phyloP scores from a whole-genome alignment of 2,888 invertebrate species.

The Periphyllus acericola region DNA sequence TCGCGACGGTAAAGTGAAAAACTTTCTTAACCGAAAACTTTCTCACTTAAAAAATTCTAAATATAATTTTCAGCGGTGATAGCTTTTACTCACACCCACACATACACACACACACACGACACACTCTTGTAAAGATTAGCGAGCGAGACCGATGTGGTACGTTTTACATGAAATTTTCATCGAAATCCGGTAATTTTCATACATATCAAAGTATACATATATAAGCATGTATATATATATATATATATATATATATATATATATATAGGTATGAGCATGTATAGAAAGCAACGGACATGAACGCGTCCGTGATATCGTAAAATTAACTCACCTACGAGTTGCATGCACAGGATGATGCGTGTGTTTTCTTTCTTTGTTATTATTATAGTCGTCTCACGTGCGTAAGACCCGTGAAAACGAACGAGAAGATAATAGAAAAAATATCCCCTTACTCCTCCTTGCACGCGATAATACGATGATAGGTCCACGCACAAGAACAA shows the following conservation, averaged over 20 bases:
- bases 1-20: not conserved
- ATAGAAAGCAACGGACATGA: not conserved
- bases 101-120: not conserved
- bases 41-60: not conserved
- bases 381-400: not conserved
- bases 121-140: not conserved
- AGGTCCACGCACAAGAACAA: too few species aligned
- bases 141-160: not conserved
- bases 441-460: too few species aligned
- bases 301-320: not conserved
- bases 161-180: not conserved
- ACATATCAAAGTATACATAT: not conserved
- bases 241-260: not conserved
- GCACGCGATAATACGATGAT: too few species aligned
- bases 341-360: not conserved
- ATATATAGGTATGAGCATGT: not conserved
- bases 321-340: not conserved
- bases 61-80: not conserved
- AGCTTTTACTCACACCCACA: not conserved
- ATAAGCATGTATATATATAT: not conserved
- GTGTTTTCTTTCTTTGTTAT: not conserved
- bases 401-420: not conserved
- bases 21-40: too few species aligned
- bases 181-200: slow-evolving; percentile 21
- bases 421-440: not conserved